Percentiles rank a stretch among this genome's conserved stretches.
Evolutionary conservation across 2,113 vertebrate genomes (phyloP).

Genomic region (Hemibagrus wyckioides): DNA sequence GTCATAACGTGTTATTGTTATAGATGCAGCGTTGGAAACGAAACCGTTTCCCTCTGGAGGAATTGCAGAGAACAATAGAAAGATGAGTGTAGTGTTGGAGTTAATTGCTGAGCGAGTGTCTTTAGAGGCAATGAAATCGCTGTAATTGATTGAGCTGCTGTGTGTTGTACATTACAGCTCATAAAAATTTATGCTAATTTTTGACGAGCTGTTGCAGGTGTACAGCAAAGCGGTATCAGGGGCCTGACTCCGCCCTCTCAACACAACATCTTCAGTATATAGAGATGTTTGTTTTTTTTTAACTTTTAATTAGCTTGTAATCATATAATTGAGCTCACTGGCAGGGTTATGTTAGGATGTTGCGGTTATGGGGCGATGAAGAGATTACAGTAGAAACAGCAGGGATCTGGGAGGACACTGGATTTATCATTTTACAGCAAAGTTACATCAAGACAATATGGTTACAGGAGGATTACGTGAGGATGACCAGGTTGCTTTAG

Average conservation of each 20-base stretch:
- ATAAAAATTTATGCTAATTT: constrained; percentile 1
- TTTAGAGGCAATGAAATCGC: neutral
- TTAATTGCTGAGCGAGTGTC: neutral
- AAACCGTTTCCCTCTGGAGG: neutral
- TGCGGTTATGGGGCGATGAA: neutral
- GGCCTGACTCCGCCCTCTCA: neutral
- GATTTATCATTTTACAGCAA: neutral
- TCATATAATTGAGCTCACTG: neutral
- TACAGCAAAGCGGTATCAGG: neutral
- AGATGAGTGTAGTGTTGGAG: constrained; percentile 13
- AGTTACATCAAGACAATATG: neutral
- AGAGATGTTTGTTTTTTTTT: neutral
- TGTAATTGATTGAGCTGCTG: constrained; percentile 16
- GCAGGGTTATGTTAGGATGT: neutral
- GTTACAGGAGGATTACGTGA: neutral
- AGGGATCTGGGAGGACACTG: neutral
- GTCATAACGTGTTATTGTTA: neutral
- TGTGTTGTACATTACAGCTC: constrained; percentile 7
- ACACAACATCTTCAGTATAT: neutral
- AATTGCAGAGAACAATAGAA: constrained; percentile 2
- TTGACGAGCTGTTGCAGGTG: neutral
- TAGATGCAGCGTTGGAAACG: neutral
- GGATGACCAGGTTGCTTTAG: too few relatives aligned
- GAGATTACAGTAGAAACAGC: neutral
- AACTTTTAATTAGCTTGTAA: neutral